A percentile compares a stretch with the other conserved stretches of the same genome.
These are phyloP conservation scores for Chitala chitala DNA, from an alignment of 2,113 vertebrate genomes.

Conservation along the genomic window DNA sequence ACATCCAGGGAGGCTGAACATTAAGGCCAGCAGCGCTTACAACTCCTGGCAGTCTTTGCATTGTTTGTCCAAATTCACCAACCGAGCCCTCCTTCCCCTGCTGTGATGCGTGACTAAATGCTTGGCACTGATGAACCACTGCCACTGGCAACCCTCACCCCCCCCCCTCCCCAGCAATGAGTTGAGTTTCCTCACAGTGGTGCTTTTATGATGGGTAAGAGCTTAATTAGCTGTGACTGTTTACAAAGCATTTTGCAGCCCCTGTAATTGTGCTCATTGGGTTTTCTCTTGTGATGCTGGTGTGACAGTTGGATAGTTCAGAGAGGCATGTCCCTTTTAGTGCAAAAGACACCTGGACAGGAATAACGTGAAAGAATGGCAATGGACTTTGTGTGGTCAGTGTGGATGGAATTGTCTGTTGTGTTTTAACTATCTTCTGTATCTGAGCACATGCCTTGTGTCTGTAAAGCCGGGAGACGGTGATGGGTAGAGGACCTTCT, in stretches of 20 bases:
- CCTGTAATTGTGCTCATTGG: constrained; percentile 45
- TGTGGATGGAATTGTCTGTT: no score
- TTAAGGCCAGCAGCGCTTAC: neutral
- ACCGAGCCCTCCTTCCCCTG: constrained; percentile 42
- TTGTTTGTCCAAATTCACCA: constrained; percentile 53
- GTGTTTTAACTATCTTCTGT: no score
- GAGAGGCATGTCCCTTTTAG: neutral
- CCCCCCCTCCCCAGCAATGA: constrained; percentile 44
- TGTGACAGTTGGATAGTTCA: constrained; percentile 44
- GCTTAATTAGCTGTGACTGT: constrained; percentile 55
- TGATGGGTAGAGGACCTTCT: no score
- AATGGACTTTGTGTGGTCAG: neutral
- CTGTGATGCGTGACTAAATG: constrained; percentile 58
- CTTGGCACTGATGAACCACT: constrained; percentile 54
- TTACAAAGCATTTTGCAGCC: constrained; percentile 63
- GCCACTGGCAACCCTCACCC: constrained; percentile 54
- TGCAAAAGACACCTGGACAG: neutral
- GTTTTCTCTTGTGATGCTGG: constrained; percentile 28
- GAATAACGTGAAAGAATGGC: neutral
- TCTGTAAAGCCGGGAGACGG: no score
- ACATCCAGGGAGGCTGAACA: neutral
- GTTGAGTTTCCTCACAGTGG: constrained; percentile 53
- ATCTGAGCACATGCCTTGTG: no score
- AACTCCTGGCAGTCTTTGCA: neutral
- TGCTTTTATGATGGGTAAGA: constrained; percentile 51